A percentile compares a stretch with the other conserved stretches of the same genome.
These are phyloP conservation scores for Lypha dubia DNA, from an alignment of 2,888 invertebrate species.

Conservation along the genomic window DNA sequence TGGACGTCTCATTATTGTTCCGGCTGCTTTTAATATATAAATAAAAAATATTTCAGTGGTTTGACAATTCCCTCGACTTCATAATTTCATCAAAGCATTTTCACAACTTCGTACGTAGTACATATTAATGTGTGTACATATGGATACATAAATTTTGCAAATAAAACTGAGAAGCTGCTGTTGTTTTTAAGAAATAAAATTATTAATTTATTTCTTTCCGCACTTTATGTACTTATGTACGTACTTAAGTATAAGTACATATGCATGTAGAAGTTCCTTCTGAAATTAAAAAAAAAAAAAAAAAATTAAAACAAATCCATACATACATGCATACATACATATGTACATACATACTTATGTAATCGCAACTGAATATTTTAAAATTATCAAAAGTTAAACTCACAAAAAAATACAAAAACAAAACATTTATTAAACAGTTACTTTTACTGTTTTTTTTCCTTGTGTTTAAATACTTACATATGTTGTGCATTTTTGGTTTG, in stretches of 20 bases:
- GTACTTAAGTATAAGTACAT: no score
- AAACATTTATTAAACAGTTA: no score
- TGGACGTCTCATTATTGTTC: conserved; percentile 79
- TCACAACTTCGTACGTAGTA: not conserved
- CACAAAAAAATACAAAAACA: no score
- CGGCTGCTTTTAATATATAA: not conserved
- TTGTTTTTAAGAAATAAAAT: not conserved
- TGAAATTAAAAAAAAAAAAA: conserved; percentile 28
- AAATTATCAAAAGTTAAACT: no score
- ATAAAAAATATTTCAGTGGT: not conserved
- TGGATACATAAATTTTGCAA: not conserved
- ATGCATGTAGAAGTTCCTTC: not conserved
- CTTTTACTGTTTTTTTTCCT: no score
- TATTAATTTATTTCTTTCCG: no score
- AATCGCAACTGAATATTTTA: not conserved
- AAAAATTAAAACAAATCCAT: conserved; percentile 22
- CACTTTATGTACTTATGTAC: not conserved
- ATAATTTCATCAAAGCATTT: conserved; percentile 35
- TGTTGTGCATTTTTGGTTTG: no score
- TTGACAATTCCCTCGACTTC: not conserved
- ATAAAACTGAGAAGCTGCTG: not conserved
- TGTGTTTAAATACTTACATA: no score
- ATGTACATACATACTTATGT: no score
- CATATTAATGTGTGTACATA: conserved; percentile 6
- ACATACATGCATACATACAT: no score